Evolutionary conservation across 2,113 vertebrate genomes (phyloP).

Genomic region (Dendrocopos noguchii): DNA sequence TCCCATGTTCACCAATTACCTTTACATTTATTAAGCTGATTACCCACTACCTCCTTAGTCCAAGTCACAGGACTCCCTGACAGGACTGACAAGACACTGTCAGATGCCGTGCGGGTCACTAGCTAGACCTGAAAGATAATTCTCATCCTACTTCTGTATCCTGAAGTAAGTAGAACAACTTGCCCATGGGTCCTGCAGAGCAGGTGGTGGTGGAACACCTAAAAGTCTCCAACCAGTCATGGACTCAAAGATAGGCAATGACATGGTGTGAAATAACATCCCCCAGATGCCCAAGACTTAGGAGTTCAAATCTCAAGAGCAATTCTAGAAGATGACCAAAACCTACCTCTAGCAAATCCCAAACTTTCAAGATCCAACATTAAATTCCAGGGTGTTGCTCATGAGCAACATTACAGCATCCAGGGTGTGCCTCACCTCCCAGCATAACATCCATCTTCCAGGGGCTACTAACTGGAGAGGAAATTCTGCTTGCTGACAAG

Average conservation of each 20-base stretch:
- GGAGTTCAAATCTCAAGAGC: neutral
- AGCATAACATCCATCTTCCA: neutral
- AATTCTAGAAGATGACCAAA: neutral
- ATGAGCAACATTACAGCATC: constrained; percentile 36
- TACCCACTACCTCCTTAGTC: neutral
- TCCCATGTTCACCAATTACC: neutral
- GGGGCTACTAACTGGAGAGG: neutral
- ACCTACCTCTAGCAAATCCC: neutral
- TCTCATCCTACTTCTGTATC: neutral
- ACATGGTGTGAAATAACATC: neutral
- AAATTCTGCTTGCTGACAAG: neutral
- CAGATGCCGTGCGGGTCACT: fast-evolving
- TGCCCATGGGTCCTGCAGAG: neutral
- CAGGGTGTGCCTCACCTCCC: constrained; percentile 17
- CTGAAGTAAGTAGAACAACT: neutral
- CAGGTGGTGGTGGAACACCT: neutral
- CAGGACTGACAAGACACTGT: neutral
- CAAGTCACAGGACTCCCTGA: neutral
- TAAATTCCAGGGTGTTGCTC: constrained; percentile 30
- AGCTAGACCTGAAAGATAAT: neutral
- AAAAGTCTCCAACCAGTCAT: neutral
- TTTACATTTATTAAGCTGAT: neutral
- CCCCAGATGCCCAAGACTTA: neutral
- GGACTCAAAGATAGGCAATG: neutral
- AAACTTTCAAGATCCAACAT: neutral